Percentiles rank a stretch among this genome's conserved stretches.
Evolutionary conservation across 1,140 invertebrate species (phyloP).

Genomic region (Zaprionus kolodkinae): DNA sequence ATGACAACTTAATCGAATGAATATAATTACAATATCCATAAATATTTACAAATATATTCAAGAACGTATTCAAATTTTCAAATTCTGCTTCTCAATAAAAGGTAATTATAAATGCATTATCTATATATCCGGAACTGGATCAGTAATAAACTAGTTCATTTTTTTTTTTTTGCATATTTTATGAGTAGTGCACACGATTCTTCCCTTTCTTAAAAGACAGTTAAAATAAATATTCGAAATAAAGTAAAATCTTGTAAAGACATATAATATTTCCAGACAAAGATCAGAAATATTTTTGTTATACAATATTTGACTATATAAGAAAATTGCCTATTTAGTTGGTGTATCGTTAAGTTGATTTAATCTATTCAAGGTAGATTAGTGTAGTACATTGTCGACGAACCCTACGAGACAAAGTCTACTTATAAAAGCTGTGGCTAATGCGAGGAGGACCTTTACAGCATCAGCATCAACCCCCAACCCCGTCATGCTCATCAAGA

Average conservation of each 20-base stretch:
- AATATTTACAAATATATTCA: constrained; percentile 5
- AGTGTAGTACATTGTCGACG: constrained; percentile 1
- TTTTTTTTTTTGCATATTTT: no score
- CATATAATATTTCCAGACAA: no score
- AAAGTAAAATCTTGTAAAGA: no score
- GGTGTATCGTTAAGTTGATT: not conserved
- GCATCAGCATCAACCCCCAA: not conserved
- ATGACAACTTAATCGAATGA: constrained; percentile 17
- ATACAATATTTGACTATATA: not conserved
- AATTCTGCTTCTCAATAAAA: constrained; percentile 12
- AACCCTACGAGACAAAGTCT: not conserved
- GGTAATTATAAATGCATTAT: constrained; percentile 8
- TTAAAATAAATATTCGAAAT: no score
- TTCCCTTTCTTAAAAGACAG: no score
- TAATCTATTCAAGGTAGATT: constrained; percentile 1
- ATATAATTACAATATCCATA: constrained; percentile 10
- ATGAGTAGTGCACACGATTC: no score
- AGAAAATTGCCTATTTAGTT: not conserved
- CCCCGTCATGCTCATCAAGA: not conserved
- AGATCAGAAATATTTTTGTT: not conserved
- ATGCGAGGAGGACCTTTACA: not conserved
- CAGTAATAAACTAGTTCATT: not conserved
- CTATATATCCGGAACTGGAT: not conserved
- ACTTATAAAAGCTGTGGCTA: not conserved
- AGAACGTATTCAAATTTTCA: not conserved